Conservation (phyloP, 1,140 invertebrate species). For the Schlechtendalia chinensis region DNA sequence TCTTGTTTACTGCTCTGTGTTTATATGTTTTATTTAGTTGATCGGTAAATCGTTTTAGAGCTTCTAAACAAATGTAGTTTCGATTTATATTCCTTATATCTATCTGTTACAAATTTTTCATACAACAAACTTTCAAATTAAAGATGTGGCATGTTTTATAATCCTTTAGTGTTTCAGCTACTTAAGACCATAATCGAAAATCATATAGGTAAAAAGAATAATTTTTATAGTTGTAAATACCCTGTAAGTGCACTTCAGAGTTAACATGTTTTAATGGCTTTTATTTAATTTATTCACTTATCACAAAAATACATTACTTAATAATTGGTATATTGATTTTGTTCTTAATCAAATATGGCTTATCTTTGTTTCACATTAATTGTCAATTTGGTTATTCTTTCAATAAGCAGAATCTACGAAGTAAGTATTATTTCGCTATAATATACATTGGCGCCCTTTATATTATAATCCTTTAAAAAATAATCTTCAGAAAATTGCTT, state of each 20-base stretch:
- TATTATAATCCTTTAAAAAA: background rate
- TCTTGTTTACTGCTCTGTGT: constrained; percentile 39
- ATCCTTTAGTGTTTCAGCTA: constrained; percentile 33
- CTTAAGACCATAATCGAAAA: constrained; percentile 41
- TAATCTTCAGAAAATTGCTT: background rate
- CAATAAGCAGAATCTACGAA: background rate
- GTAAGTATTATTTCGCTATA: constrained; percentile 21
- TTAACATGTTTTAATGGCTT: constrained; percentile 7
- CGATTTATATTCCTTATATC: constrained; percentile 8
- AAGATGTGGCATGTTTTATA: constrained; percentile 27
- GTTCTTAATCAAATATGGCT: constrained; percentile 8
- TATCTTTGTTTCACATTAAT: background rate
- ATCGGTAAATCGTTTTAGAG: constrained; percentile 36
- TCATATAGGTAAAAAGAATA: background rate
- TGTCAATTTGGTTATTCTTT: background rate
- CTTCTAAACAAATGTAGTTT: constrained; percentile 37
- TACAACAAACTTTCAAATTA: constrained; percentile 7
- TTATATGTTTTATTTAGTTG: constrained; percentile 38
- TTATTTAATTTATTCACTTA: constrained; percentile 14
- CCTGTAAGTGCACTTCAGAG: constrained; percentile 35
- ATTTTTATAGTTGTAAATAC: constrained; percentile 18
- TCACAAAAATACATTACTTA: constrained; percentile 1
- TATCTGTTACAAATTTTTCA: background rate
- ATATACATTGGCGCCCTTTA: background rate
- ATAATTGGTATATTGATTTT: background rate